A percentile compares a stretch with the other conserved stretches of the same genome.
Conservation (phyloP, 2,797 vertebrate genomes). For the Taeniopygia guttata region DNA sequence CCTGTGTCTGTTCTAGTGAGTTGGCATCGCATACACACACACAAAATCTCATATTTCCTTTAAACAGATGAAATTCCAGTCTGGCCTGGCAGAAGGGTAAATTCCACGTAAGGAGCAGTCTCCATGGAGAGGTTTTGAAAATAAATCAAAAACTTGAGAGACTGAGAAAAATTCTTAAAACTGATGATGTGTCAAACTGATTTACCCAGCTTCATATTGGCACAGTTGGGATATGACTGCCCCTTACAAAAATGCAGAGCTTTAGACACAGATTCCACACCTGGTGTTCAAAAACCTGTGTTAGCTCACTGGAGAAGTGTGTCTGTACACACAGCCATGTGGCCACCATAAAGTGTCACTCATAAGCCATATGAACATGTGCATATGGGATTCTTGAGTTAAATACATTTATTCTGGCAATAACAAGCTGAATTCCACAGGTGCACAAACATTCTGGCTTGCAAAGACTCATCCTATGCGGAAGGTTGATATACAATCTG, state of each 20-base stretch:
- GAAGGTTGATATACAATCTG: not conserved
- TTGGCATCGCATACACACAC: not conserved
- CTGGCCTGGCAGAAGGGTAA: not conserved
- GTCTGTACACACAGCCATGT: not conserved
- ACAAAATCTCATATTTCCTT: not conserved
- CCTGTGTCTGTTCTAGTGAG: not conserved
- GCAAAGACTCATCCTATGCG: not conserved
- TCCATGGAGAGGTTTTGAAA: not conserved
- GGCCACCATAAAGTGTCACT: not conserved
- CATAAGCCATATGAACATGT: not conserved
- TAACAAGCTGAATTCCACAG: not conserved
- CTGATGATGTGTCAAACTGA: not conserved
- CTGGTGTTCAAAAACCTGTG: not conserved
- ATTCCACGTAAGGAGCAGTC: not conserved
- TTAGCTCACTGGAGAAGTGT: not conserved
- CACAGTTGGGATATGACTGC: not conserved
- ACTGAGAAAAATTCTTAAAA: not conserved
- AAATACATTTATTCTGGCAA: not conserved
- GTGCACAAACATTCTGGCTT: not conserved
- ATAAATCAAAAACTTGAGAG: not conserved
- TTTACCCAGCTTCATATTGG: not conserved
- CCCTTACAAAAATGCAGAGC: not conserved
- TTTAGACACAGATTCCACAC: not conserved
- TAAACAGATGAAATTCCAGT: conserved; percentile 28
- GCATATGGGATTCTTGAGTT: not conserved